A percentile compares a stretch with the other conserved stretches of the same genome.
Conservation (phyloP, 2,797 vertebrate genomes). For the Malurus leucopterus region DNA sequence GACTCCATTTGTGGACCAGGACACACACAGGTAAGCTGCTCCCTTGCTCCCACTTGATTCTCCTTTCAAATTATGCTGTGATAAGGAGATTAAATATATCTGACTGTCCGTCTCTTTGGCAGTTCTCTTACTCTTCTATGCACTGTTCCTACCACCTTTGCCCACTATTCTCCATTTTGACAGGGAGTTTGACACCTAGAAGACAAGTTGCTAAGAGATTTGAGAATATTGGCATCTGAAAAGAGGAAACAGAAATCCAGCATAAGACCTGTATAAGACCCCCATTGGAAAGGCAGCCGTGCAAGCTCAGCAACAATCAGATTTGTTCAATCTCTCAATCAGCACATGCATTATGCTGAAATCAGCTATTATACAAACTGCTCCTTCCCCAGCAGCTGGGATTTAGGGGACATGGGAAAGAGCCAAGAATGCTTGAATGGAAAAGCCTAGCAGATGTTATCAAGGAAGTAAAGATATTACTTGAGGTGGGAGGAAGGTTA, state of each 20-base stretch:
- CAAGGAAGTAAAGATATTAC: slow-evolving; percentile 5
- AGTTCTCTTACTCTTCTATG: neutral
- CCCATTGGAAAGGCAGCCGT: neutral
- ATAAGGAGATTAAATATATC: neutral
- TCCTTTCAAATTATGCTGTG: neutral
- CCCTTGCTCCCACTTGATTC: neutral
- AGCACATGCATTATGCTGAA: slow-evolving; percentile 38
- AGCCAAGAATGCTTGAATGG: slow-evolving; percentile 29
- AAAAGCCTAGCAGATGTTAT: slow-evolving; percentile 32
- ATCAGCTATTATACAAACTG: slow-evolving; percentile 24
- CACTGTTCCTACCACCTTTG: neutral
- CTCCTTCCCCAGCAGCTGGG: slow-evolving; percentile 44
- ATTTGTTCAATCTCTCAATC: slow-evolving; percentile 16
- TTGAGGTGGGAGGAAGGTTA: neutral
- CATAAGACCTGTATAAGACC: neutral
- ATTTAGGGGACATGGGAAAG: slow-evolving; percentile 32
- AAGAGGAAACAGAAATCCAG: neutral
- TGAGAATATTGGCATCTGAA: neutral
- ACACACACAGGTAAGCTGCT: neutral
- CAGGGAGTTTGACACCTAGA: neutral
- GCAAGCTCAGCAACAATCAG: neutral
- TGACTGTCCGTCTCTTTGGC: neutral
- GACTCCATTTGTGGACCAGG: neutral
- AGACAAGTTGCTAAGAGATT: neutral
- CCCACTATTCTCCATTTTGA: neutral